phyloP scores from a whole-genome alignment of 2,113 vertebrate species.

The Beaufortia kweichowensis region DNA sequence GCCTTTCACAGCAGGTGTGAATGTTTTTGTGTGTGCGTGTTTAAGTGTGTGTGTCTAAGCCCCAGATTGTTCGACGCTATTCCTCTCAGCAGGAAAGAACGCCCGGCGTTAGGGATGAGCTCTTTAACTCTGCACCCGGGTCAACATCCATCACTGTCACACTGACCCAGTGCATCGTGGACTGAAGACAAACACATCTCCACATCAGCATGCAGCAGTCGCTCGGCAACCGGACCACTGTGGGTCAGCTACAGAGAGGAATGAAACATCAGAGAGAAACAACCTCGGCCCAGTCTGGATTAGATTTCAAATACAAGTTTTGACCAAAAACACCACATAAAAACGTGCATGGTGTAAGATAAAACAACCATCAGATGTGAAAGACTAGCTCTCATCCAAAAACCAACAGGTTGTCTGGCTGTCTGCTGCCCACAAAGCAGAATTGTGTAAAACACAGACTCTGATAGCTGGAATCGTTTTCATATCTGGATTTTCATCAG shows the following conservation, averaged over 20 bases:
- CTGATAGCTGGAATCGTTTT: too few relatives aligned
- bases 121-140: constrained; percentile 35
- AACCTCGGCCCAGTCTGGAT: not conserved
- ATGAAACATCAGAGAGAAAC: constrained; percentile 5
- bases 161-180: constrained; percentile 35
- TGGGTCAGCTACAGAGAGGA: not conserved
- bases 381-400: not conserved
- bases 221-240: constrained; percentile 12
- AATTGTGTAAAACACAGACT: too few relatives aligned
- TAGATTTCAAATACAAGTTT: not conserved
- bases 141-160: constrained; percentile 43
- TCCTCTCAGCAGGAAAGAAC: constrained; percentile 9
- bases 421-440: too few relatives aligned
- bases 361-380: not conserved
- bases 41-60: constrained; percentile 24
- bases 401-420: not conserved
- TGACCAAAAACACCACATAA: not conserved
- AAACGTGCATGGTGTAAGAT: not conserved
- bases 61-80: constrained; percentile 9
- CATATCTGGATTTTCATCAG: too few relatives aligned
- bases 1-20: constrained; percentile 38
- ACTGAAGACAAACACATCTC: constrained; percentile 32
- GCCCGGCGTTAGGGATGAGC: constrained; percentile 3
- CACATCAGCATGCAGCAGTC: constrained; percentile 28
- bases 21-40: constrained; percentile 19